Base-by-base conservation (phyloP, 2,113 vertebrate species). In the Leiothrix lutea region DNA sequence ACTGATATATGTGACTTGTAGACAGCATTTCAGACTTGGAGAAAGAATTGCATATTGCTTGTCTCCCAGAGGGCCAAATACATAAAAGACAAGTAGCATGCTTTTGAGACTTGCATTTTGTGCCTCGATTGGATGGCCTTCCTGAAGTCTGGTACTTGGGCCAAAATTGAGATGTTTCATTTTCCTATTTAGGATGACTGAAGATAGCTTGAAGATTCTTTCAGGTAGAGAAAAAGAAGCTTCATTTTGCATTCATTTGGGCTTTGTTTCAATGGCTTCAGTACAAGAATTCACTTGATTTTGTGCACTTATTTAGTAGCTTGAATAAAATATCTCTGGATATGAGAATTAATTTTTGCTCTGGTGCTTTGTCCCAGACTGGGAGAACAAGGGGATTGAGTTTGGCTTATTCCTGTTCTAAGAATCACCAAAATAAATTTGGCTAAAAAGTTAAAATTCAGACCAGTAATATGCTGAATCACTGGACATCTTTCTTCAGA, bases 331-430 rank as follows among this genome's bases (percentile, higher is more conserved):
- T 58, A 79, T 14, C 18, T 87, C 13, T n/a, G 8, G 28, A 9
- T 54, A 15, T 35, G 25, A 72, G 14, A 65, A 54, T 36, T 20
- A 66, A 8, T 58, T 40, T 42, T 66, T 86, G 15, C 21, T 38
- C 18, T 62, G 12, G 5, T 70, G 7, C 65, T 80, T 61, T 33
- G 23, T 62, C 7, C 10, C 12, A 50, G 22, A 44, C 9, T 26
- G 1, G 38, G 6, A 9, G 2, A 75, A 25, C 8, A 11, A 70
- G n/a, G 44, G 8, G 2, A 38, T 6, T 4, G 8, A 2, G 9
- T 72, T 73, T 88, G 25, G 2, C 13, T 73, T 17, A 29, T 80
- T 31, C 2, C 3, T 92, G 16, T 42, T 8, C 26, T 86, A 80
- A 9, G 3, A 58, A 6, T 54, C 6, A 5, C 36, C 17, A 16